Percentiles rank a stretch among this genome's conserved stretches.
These are phyloP conservation scores for Apamea epomidion DNA, from an alignment of 2,888 invertebrate species.

Conservation along the genomic window DNA sequence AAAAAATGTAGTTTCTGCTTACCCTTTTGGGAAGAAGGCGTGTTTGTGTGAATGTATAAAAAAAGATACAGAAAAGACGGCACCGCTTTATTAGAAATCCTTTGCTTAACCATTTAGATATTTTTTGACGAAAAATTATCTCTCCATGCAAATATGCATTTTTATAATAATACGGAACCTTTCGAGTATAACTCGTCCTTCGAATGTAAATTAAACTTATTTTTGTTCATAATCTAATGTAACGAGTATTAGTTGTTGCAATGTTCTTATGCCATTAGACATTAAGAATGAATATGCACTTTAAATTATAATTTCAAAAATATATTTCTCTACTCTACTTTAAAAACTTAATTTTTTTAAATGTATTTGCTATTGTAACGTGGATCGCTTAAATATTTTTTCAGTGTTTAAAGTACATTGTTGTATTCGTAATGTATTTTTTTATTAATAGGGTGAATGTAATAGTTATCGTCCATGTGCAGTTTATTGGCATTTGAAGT, in stretches of 20 bases:
- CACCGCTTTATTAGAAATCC: background rate
- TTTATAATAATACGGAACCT: slow-evolving; percentile 36
- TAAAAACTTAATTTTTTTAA: slow-evolving; percentile 33
- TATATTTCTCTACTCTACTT: slow-evolving; percentile 39
- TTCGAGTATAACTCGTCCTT: slow-evolving; percentile 63
- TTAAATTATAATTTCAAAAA: slow-evolving; percentile 35
- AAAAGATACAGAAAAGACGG: background rate
- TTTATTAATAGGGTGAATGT: slow-evolving; percentile 51
- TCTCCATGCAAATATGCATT: background rate
- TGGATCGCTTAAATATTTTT: slow-evolving; percentile 49
- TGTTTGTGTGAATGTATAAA: background rate
- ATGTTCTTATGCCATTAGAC: slow-evolving; percentile 64
- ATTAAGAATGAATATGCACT: slow-evolving; percentile 55
- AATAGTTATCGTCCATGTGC: slow-evolving; percentile 29
- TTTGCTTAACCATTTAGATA: background rate
- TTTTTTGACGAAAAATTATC: background rate
- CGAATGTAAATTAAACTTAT: slow-evolving; percentile 47
- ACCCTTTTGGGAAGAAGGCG: background rate
- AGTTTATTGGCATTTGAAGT: slow-evolving; percentile 54
- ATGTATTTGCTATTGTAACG: slow-evolving; percentile 58
- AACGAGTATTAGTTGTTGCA: slow-evolving; percentile 54
- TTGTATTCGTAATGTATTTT: slow-evolving; percentile 64
- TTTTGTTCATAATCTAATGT: slow-evolving; percentile 39
- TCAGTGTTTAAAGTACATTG: slow-evolving; percentile 58
- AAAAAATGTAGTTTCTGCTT: background rate